Base-by-base conservation (phyloP, 2,888 invertebrate species). In the Cactoblastis cactorum region DNA sequence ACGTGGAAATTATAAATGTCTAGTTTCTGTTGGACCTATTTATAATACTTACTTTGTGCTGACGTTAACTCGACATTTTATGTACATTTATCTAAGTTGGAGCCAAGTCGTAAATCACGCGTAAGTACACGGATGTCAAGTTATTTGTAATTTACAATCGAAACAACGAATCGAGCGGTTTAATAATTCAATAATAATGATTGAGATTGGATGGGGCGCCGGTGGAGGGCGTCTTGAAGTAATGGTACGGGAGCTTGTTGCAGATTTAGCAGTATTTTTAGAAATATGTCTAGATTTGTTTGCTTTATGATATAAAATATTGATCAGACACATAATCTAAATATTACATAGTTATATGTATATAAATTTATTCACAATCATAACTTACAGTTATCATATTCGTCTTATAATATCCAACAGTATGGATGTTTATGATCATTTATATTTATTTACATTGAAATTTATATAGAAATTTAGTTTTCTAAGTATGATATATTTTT, bases 131-230 rank as follows among this genome's bases (percentile, higher is more conserved):
- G 11, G n/a, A 28, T 46, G 41, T 33, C 35, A 34, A 15, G 43
- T 47, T 34, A 48, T 46, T 38, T 17, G 38, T 48, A 38, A 50
- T 45, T 45, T 39, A 34, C 46, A 39, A 33, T 18, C 19, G 22
- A 43, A 49, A 48, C 37, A 37, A 28, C 14, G 24, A 15, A 50
- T 38, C 43, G 47, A 39, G 14, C 33, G 24, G 34, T 33, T 82
- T 67, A 80, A 80, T 81, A 80, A 81, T 82, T 77, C 75, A 83
- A 71, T 70, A 68, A 71, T 69, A 68, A 48, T 48, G 64, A 70
- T 69, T 65, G 61, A 58, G 53, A 64, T 37, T 48, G 74, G 71
- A 68, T 59, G 60, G 69, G 65, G 65, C 65, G 65, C 60, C 63
- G 15, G n/a, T 28, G 15, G 14, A 35, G 47, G 47, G 38, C 39